Evolutionary conservation across 2,888 invertebrate species (phyloP).

Genomic region (Nymphalis polychloros): DNA sequence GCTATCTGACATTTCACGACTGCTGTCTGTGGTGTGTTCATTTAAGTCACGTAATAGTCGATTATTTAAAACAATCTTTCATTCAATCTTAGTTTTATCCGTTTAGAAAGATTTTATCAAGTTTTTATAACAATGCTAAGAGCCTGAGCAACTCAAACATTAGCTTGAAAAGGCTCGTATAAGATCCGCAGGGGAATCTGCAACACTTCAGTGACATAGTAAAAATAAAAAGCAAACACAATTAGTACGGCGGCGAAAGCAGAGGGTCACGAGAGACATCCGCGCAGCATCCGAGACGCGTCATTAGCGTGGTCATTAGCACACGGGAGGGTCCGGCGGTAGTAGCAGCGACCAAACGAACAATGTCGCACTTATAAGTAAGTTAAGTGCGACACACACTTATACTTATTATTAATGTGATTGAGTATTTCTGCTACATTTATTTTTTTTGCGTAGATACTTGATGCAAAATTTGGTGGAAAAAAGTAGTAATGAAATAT

Average conservation of each 20-base stretch:
- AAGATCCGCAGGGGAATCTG: neutral
- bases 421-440: too few relatives aligned
- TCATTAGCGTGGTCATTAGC: slow-evolving; percentile 33
- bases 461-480: too few relatives aligned
- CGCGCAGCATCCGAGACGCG: slow-evolving; percentile 4
- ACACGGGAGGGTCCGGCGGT: neutral
- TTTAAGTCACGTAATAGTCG: too few relatives aligned
- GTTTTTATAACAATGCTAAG: neutral
- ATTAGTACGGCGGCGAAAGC: slow-evolving; percentile 4
- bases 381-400: too few relatives aligned
- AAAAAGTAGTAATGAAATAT: too few relatives aligned
- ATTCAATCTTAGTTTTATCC: too few relatives aligned
- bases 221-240: slow-evolving; percentile 9
- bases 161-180: neutral
- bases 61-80: too few relatives aligned
- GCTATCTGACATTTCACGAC: too few relatives aligned
- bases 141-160: neutral
- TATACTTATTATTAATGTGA: too few relatives aligned
- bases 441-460: too few relatives aligned
- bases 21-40: too few relatives aligned
- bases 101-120: too few relatives aligned
- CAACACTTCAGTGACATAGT: slow-evolving; percentile 5
- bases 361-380: neutral
- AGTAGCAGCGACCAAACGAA: neutral
- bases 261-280: neutral